phyloP scores from a whole-genome alignment of 2,888 invertebrate species.

The Stenoptilia bipunctidactyla region DNA sequence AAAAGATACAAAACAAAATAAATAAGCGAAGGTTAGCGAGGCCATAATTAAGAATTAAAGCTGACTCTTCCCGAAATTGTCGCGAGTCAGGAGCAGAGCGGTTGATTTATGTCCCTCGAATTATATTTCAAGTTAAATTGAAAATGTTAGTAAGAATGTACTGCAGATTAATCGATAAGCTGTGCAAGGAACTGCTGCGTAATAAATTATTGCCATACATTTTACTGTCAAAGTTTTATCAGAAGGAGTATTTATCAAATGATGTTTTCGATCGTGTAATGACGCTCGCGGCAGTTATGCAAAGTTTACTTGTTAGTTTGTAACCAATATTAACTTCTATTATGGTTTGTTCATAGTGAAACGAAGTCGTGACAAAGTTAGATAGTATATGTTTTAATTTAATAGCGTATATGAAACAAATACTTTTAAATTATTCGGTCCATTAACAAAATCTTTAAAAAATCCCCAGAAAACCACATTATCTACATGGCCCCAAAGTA shows the following conservation, averaged over 20 bases:
- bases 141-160: constrained; percentile 40
- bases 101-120: constrained; percentile 45
- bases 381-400: too few species aligned
- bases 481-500: too few species aligned
- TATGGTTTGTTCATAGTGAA: too few species aligned
- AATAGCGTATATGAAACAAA: too few species aligned
- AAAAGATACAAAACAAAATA: constrained; percentile 45
- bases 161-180: constrained; percentile 35
- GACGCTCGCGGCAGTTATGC: not conserved
- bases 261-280: constrained; percentile 1
- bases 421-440: too few species aligned
- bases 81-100: constrained; percentile 31
- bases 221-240: constrained; percentile 17
- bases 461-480: too few species aligned
- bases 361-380: too few species aligned
- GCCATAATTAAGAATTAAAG: constrained; percentile 62
- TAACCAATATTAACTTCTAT: too few species aligned
- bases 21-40: constrained; percentile 41
- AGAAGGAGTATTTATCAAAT: constrained; percentile 8
- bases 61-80: constrained; percentile 47
- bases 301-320: not conserved
- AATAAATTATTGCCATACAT: constrained; percentile 21
- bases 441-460: too few species aligned
- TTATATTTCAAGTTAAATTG: constrained; percentile 47
- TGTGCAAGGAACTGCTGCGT: constrained; percentile 25